phyloP scores from a whole-genome alignment of 1,140 invertebrate genomes.

The Drosophila navojoa region DNA sequence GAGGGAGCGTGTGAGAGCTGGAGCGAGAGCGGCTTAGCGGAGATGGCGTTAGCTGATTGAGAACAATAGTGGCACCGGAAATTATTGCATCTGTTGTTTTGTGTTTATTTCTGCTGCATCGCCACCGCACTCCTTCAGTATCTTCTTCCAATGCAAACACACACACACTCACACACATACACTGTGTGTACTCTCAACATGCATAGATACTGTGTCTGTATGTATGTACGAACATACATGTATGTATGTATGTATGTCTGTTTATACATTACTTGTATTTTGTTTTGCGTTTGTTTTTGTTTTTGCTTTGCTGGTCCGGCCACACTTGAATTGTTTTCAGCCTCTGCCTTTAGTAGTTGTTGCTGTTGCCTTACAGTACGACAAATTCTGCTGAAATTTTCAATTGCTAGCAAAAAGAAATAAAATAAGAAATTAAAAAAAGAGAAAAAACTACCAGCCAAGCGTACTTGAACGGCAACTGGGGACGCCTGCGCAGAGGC shows the following conservation, averaged over 20 bases:
- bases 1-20: slow-evolving; percentile 18
- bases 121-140: slow-evolving; percentile 15
- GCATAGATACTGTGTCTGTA: background rate
- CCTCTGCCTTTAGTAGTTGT: slow-evolving; percentile 17
- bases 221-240: background rate
- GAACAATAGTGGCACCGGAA: slow-evolving; percentile 76
- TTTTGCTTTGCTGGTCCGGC: slow-evolving; percentile 40
- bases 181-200: background rate
- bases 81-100: slow-evolving; percentile 78
- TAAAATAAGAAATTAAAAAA: slow-evolving; percentile 5
- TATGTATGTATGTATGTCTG: background rate
- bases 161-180: background rate
- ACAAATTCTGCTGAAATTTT: slow-evolving; percentile 43
- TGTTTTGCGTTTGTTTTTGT: slow-evolving; percentile 20
- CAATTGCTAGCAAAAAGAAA: slow-evolving; percentile 42
- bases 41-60: slow-evolving; percentile 79
- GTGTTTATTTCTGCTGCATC: slow-evolving; percentile 43
- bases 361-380: slow-evolving; percentile 12
- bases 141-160: slow-evolving; percentile 13
- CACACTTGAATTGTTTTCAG: slow-evolving; percentile 66
- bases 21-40: slow-evolving; percentile 22
- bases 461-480: slow-evolving; percentile 23
- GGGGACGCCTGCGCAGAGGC: slow-evolving; percentile 42
- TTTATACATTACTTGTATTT: slow-evolving; percentile 17
- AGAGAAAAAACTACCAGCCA: background rate